Base-by-base conservation (phyloP, 2,888 invertebrate species). In the Pterobdella sp. region DNA sequence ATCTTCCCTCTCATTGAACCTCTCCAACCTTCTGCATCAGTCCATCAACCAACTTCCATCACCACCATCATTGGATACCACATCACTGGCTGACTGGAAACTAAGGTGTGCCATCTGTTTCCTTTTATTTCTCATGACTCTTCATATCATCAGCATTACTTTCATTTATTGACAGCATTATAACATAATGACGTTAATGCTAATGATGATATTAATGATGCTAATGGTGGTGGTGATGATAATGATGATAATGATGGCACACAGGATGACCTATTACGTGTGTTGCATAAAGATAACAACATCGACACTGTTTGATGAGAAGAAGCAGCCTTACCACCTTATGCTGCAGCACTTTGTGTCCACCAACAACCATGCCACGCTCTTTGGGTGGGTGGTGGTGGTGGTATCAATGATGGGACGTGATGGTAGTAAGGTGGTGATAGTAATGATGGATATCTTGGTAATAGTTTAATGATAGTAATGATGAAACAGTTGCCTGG, bases 211-310 rank as follows among this genome's bases (percentile, higher is more conserved):
- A n/a, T n/a, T n/a, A n/a, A n/a, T n/a, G n/a, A n/a, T n/a, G n/a
- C n/a, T n/a, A n/a, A n/a, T n/a, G n/a, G n/a, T n/a, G n/a, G n/a
- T n/a, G n/a, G n/a, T n/a, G n/a, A n/a, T n/a, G n/a, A n/a, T n/a
- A n/a, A n/a, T n/a, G n/a, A n/a, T n/a, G n/a, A n/a, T n/a, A n/a
- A n/a, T n/a, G n/a, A n/a, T n/a, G n/a, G n/a, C 3, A 29, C 29
- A n/a, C 68, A 75, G 90, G 79, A 83, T 92, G 32, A 91, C 91
- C 7, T 92, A 91, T 82, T 86, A 91, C 73, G 91, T 91, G 76
- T 92, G 91, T 80, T 90, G 91, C 29, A 89, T 91, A 36, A 90
- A 91, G 1, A 92, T 92, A 80, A 90, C 91, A 0, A 89, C 90
- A 1, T 91, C 91, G 0, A 90, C 92, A 89, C 84, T 92, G 10